These are phyloP conservation scores for Platichthys flesus DNA, from an alignment of 2,113 vertebrate species.

Conservation along the genomic window DNA sequence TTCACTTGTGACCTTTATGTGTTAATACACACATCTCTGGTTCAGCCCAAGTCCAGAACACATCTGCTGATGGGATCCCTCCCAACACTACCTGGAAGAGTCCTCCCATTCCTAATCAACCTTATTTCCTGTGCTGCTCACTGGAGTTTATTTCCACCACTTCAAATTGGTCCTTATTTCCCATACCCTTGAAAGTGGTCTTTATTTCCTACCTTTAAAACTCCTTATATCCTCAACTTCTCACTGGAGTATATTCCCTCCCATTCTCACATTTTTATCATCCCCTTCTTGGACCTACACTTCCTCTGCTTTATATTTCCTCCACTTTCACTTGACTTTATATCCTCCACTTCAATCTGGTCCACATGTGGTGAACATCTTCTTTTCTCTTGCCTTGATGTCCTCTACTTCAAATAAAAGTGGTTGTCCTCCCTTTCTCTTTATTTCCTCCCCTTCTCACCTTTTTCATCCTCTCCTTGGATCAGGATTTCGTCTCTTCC, in stretches of 20 bases:
- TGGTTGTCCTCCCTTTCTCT: too few relatives aligned
- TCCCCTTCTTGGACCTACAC: not conserved
- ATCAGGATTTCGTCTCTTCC: not conserved
- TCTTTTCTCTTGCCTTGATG: too few relatives aligned
- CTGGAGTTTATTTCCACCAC: not conserved
- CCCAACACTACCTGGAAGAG: constrained; percentile 15
- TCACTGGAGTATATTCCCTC: not conserved
- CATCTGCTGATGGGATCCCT: constrained; percentile 35
- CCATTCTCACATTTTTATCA: not conserved
- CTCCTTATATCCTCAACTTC: constrained; percentile 9
- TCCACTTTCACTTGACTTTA: not conserved
- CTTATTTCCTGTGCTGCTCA: constrained; percentile 7
- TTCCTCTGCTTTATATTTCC: too few relatives aligned
- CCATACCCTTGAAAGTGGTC: too few relatives aligned
- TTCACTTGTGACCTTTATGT: constrained; percentile 11
- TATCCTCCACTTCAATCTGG: not conserved
- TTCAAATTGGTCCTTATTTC: not conserved
- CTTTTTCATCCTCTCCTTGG: not conserved
- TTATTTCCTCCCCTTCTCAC: too few relatives aligned
- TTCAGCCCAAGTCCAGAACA: constrained; percentile 18
- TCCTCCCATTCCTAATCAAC: not conserved
- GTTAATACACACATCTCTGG: constrained; percentile 15
- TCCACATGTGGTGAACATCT: too few relatives aligned
- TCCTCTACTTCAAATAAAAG: not conserved
- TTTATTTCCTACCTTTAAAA: not conserved